Percentiles rank a stretch among this genome's conserved stretches.
These are phyloP conservation scores for Eira barbara DNA, from an alignment of 2,113 vertebrate genomes.

Conservation along the genomic window DNA sequence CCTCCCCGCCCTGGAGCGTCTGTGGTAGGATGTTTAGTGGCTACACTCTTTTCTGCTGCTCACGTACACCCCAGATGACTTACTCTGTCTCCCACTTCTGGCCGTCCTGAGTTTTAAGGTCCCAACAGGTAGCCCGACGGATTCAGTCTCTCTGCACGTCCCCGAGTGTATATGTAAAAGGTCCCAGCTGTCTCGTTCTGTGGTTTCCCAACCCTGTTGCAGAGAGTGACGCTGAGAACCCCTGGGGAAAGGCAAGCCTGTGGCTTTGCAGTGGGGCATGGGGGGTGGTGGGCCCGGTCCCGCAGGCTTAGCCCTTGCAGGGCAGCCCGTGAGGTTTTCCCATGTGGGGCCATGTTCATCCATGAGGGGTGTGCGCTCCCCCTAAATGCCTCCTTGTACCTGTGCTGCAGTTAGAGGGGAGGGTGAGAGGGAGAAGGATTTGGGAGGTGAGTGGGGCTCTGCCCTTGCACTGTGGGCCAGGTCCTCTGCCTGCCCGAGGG, in stretches of 20 bases:
- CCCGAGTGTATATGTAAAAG: rapidly evolving
- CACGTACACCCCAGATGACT: rapidly evolving
- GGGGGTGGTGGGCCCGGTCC: background rate
- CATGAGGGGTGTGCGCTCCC: background rate
- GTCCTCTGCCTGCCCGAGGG: background rate
- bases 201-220: background rate
- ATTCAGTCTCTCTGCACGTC: rapidly evolving
- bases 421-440: background rate
- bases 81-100: background rate
- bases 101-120: rapidly evolving
- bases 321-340: background rate
- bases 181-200: background rate
- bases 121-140: rapidly evolving
- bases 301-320: rapidly evolving
- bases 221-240: background rate
- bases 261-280: background rate
- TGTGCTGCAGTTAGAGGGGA: background rate
- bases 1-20: rapidly evolving
- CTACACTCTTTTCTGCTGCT: no score
- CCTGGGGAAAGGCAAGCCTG: rapidly evolving
- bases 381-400: background rate
- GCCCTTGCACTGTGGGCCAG: rapidly evolving
- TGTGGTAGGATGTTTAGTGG: background rate
- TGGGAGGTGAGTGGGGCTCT: background rate
- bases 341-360: rapidly evolving